Evolutionary conservation across 2,888 invertebrate species (phyloP), one percentile per base, ranked within the genome.

Genomic region (Eueremaeus valkanovi): DNA sequence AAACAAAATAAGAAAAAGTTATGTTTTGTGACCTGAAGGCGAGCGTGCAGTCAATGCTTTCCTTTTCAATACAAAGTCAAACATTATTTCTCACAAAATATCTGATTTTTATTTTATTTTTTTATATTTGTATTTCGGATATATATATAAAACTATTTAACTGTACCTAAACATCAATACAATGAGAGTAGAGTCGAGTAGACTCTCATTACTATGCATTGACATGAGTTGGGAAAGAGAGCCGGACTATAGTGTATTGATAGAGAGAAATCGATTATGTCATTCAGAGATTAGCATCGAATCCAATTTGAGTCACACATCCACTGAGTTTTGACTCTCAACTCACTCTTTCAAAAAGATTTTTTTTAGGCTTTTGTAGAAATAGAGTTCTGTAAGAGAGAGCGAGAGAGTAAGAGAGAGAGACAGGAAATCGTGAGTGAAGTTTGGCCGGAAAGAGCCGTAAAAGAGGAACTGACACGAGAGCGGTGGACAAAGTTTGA

Each of bases 401-500:
- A 58, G 24, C 9, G 58, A 58, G 24, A 58, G 58, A n/a, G 36
- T 36, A 8, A 36, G 36, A 36, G 49, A n/a, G 21, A 58, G 24
- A 58, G 58, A 58, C 58, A 58, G 58, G 58, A 58, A 58, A 58
- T 58, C 58, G 24, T n/a, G 51, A 27, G 49, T 49, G 21, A 24
- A 58, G 58, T 58, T 58, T 58, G 58, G 58, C 58, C 58, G 58
- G 58, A 58, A 58, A 58, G 27, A 13, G 29, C 27, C 58, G 29
- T 58, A 24, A 58, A 58, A 58, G 27, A 58, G 58, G 58, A 58
- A 58, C 58, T 58, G 58, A 58, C 58, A 58, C 24, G 31, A 68
- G 63, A 63, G 68, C n/a, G 27, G 36, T 40, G 42, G 73, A 73
- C 42, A 70, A 27, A 70, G 21, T 42, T 31, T 42, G 40, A 70